A percentile compares a stretch with the other conserved stretches of the same genome.
Conservation (phyloP, 2,113 vertebrate genomes). For the Candoia aspera region DNA sequence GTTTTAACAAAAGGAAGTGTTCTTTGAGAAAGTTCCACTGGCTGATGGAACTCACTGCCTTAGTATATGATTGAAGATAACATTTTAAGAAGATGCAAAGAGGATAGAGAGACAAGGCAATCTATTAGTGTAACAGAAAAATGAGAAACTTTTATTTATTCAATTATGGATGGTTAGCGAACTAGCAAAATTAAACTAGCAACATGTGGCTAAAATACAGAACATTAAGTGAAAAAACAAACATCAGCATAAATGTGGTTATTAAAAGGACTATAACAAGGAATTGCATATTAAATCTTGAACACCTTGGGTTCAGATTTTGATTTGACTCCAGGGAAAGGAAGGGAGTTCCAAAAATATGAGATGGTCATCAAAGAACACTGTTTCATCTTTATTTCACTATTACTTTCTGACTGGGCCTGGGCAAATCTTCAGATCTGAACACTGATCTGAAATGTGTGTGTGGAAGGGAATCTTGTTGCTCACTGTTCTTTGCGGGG, state of each 20-base stretch:
- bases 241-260: not conserved
- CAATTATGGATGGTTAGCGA: not conserved
- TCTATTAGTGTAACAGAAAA: not conserved
- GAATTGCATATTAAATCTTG: not conserved
- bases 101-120: not conserved
- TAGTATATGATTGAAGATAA: not conserved
- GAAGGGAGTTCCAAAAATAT: not conserved
- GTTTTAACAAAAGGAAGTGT: not conserved
- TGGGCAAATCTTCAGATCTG: not conserved
- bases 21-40: not conserved
- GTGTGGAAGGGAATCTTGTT: not conserved
- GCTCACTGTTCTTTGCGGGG: too few relatives aligned
- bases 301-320: not conserved
- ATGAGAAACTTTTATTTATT: not conserved
- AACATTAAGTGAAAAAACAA: not conserved
- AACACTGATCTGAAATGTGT: too few relatives aligned
- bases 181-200: not conserved
- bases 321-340: not conserved
- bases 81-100: not conserved
- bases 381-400: not conserved
- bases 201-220: not conserved
- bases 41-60: conserved; percentile 7
- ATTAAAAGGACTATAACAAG: not conserved
- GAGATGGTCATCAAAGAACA: not conserved
- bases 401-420: not conserved